Evolutionary conservation across 2,797 vertebrate species (phyloP).

Genomic region (Philypnodon macrostomus): DNA sequence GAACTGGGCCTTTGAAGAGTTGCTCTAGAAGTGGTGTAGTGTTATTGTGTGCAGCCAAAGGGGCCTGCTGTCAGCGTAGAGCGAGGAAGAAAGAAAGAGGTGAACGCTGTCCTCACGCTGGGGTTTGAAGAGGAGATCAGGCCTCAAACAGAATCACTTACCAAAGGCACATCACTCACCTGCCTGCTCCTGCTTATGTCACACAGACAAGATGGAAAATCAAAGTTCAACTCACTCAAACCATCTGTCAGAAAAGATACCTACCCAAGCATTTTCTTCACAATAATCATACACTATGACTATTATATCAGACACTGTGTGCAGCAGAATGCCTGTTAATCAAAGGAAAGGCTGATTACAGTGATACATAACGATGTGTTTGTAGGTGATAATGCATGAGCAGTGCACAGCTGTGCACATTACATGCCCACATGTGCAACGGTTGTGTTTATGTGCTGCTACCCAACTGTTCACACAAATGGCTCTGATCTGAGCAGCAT

Average conservation of each 20-base stretch:
- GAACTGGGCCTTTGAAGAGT: constrained; percentile 62
- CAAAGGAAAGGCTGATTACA: constrained; percentile 46
- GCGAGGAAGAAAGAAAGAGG: constrained; percentile 48
- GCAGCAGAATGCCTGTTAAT: constrained; percentile 33
- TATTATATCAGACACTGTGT: constrained; percentile 12
- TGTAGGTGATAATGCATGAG: constrained; percentile 54
- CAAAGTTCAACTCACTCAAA: constrained; percentile 45
- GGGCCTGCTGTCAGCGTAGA: constrained; percentile 30
- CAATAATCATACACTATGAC: constrained; percentile 15
- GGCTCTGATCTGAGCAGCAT: constrained; percentile 41
- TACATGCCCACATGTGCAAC: constrained; percentile 57
- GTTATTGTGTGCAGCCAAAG: constrained; percentile 49
- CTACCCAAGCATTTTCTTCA: neutral
- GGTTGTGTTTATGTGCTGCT: constrained; percentile 39
- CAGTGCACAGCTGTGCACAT: constrained; percentile 61
- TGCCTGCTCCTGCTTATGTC: constrained; percentile 49
- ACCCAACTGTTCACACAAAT: constrained; percentile 58
- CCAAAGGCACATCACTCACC: constrained; percentile 59
- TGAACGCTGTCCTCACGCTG: constrained; percentile 55
- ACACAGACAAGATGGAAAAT: constrained; percentile 38
- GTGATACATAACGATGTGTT: constrained; percentile 36
- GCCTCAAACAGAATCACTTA: constrained; percentile 73
- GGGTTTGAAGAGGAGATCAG: constrained; percentile 68
- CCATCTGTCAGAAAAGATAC: constrained; percentile 20
- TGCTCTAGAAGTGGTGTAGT: constrained; percentile 41